These are phyloP conservation scores for Parelbella ahira DNA, from an alignment of 2,888 invertebrate species.

Conservation along the genomic window DNA sequence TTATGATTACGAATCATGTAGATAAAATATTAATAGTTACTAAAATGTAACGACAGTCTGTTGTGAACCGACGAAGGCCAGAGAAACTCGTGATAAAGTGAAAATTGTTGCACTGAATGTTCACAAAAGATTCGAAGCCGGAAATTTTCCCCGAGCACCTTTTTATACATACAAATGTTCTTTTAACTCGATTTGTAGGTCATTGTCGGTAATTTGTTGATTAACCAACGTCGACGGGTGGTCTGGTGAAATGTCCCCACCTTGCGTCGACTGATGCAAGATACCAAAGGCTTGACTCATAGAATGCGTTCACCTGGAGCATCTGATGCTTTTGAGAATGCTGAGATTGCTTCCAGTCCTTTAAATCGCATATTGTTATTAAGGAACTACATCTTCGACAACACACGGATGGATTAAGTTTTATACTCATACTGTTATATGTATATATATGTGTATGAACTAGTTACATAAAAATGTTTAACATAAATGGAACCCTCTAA, in stretches of 20 bases:
- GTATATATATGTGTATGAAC: too few species aligned
- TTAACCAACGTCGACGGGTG: slow-evolving; percentile 24
- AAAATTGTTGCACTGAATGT: slow-evolving; percentile 8
- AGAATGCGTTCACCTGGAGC: slow-evolving; percentile 1
- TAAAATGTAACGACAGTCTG: background rate
- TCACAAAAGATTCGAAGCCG: slow-evolving; percentile 20
- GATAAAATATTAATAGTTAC: background rate
- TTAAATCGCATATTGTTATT: too few species aligned
- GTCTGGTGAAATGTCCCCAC: slow-evolving; percentile 24
- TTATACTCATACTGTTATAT: too few species aligned
- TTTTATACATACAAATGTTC: slow-evolving; percentile 26
- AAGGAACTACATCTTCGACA: too few species aligned
- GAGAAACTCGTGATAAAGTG: slow-evolving; percentile 17
- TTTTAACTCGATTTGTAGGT: slow-evolving; percentile 23
- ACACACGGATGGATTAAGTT: too few species aligned
- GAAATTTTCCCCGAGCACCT: slow-evolving; percentile 20
- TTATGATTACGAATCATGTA: too few species aligned
- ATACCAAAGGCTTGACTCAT: slow-evolving; percentile 1
- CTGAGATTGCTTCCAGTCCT: too few species aligned
- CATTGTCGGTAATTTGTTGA: slow-evolving; percentile 24
- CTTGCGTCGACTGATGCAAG: slow-evolving; percentile 20
- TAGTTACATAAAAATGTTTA: too few species aligned
- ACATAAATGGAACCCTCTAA: too few species aligned
- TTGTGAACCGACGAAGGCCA: slow-evolving; percentile 2
- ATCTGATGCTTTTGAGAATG: background rate